These are phyloP conservation scores for Ochlodes sylvanus DNA, from an alignment of 2,888 invertebrate genomes.

Conservation along the genomic window DNA sequence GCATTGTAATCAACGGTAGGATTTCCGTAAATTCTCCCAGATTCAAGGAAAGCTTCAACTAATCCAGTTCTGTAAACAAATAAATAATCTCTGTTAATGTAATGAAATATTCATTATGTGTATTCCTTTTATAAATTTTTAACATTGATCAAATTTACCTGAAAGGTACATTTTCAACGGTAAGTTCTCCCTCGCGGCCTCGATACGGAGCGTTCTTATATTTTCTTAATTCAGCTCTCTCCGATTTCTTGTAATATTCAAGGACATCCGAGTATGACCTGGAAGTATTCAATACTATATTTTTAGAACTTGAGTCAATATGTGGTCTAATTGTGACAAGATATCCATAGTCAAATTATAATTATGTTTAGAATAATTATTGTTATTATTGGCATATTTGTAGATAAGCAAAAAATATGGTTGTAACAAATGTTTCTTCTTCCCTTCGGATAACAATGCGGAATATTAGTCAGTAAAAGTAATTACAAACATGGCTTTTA, in stretches of 20 bases:
- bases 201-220: constrained; percentile 83
- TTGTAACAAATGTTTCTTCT: background rate
- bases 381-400: no score
- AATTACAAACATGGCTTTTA: constrained; percentile 3
- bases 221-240: constrained; percentile 78
- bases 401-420: background rate
- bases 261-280: constrained; percentile 88
- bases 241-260: constrained; percentile 86
- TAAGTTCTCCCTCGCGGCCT: constrained; percentile 86
- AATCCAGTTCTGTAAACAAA: constrained; percentile 74
- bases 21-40: constrained; percentile 84
- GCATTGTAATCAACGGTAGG: constrained; percentile 87
- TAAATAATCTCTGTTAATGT: background rate
- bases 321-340: no score
- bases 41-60: constrained; percentile 84
- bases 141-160: constrained; percentile 57
- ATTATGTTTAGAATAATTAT: no score
- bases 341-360: no score
- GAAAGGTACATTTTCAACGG: constrained; percentile 86
- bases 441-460: constrained; percentile 8
- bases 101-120: background rate
- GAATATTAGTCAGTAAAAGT: background rate
- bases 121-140: constrained; percentile 9
- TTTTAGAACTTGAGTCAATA: background rate
- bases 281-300: constrained; percentile 41